These are phyloP conservation scores for Musca domestica DNA, from an alignment of 1,140 invertebrate genomes.

Conservation along the genomic window DNA sequence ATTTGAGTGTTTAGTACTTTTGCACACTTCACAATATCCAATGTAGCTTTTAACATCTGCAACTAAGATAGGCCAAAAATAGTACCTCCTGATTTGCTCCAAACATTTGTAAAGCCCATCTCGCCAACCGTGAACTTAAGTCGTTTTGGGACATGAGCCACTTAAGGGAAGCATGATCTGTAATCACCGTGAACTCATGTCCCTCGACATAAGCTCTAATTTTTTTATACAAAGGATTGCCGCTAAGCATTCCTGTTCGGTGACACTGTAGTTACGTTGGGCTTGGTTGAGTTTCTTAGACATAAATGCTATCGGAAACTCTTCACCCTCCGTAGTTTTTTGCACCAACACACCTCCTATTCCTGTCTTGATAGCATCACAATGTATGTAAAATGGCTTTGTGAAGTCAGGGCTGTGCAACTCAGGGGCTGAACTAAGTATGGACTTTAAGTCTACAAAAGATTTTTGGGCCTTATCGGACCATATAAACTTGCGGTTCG, in stretches of 20 bases:
- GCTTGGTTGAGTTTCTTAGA: too few relatives aligned
- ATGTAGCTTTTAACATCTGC: too few relatives aligned
- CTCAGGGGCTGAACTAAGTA: neutral
- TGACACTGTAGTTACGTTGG: too few relatives aligned
- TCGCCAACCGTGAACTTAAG: constrained; percentile 35
- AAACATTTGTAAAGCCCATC: constrained; percentile 51
- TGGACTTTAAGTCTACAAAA: constrained; percentile 28
- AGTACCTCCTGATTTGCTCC: constrained; percentile 50
- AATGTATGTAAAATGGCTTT: neutral
- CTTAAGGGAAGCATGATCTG: constrained; percentile 28
- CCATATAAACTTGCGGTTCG: constrained; percentile 40
- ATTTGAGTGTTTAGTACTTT: too few relatives aligned
- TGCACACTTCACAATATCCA: too few relatives aligned
- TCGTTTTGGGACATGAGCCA: constrained; percentile 38
- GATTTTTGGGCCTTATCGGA: constrained; percentile 32
- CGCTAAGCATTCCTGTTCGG: constrained; percentile 11
- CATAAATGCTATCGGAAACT: too few relatives aligned
- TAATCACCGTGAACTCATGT: too few relatives aligned
- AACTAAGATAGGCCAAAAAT: too few relatives aligned
- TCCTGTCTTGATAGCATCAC: neutral
- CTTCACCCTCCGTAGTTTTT: too few relatives aligned
- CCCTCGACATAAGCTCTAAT: constrained; percentile 54
- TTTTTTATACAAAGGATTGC: constrained; percentile 37
- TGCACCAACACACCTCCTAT: too few relatives aligned
- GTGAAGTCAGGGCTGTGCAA: neutral